phyloP scores from a whole-genome alignment of 1,140 invertebrate genomes.

The Yoshiicerus persimilis region DNA sequence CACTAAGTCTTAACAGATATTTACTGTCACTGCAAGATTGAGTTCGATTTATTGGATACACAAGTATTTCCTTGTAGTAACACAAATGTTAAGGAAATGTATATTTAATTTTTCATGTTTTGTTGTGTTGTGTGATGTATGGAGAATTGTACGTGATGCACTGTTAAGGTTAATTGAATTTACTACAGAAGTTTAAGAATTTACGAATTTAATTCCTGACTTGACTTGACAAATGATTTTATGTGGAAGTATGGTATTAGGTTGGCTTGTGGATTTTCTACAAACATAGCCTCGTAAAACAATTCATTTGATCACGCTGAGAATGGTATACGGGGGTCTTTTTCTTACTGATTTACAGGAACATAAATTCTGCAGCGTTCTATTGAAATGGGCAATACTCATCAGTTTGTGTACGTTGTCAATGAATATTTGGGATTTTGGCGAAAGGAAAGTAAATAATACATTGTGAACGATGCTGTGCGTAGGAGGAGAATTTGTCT shows the following conservation, averaged over 20 bases:
- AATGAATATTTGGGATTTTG: not conserved
- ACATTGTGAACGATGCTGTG: not conserved
- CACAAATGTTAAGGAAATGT: not conserved
- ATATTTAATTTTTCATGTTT: not conserved
- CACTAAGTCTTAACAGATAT: too few relatives aligned
- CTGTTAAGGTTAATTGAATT: not conserved
- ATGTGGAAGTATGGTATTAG: not conserved
- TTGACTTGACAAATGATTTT: too few relatives aligned
- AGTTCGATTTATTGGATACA: too few relatives aligned
- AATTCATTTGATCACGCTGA: constrained; percentile 36
- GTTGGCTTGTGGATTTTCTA: too few relatives aligned
- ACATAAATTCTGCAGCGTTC: constrained; percentile 28
- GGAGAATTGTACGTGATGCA: not conserved
- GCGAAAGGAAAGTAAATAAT: constrained; percentile 17
- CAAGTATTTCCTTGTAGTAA: too few relatives aligned
- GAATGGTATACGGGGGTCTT: constrained; percentile 29
- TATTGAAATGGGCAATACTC: constrained; percentile 2
- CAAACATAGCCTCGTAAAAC: not conserved
- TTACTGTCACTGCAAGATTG: too few relatives aligned
- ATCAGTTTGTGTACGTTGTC: not conserved
- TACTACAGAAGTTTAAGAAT: not conserved
- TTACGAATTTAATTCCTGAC: not conserved
- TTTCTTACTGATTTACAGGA: constrained; percentile 31
- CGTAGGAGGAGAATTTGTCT: not conserved
- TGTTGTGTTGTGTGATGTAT: not conserved